Base-by-base conservation (phyloP, 2,797 vertebrate species). In the Lepus oiostolus region DNA sequence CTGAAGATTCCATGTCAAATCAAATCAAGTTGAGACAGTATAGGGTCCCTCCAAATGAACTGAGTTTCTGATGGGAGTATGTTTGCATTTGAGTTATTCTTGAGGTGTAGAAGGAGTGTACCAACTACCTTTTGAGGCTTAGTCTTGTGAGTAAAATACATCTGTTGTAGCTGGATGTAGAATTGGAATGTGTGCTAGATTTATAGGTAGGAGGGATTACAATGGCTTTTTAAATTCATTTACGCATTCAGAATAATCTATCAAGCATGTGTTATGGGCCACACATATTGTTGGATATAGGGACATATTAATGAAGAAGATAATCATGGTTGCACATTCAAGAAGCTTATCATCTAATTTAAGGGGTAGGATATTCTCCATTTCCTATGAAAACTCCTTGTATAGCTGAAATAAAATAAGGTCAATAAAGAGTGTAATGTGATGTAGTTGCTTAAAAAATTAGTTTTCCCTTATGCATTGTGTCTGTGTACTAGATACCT, bases 361-460 rank as follows among this genome's bases (percentile, higher is more conserved):
- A 72, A 70, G 4, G 1, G 50, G 4, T 89, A 93, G 86, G 77
- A 50, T 3, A 35, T 28, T 68, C n/a, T 74, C 28, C 1, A 75
- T 74, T 79, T 58, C 30, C 52, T 91, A 21, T 87, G 38, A 92
- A 94, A 92, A 71, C 88, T 93, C 12, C 47, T 95, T 77, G 12
- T 47, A 19, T 79, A 77, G n/a, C 42, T 86, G 54, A 70, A 84
- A 91, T 70, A 80, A 22, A 24, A 22, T 71, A 92, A 50, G 32
- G 72, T 58, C 16, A 76, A 8, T 63, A 63, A 95, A 83, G 28
- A 58, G 10, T 70, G 1, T 75, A 76, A 50, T 4, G 24, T 14
- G 7, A 58, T 86, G 14, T 74, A 83, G 42, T 90, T 92, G 8
- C 42, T 70, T n/a, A 88, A 28, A 65, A 63, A 71, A 71, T 35